These are phyloP conservation scores for Odontocolon sp. DNA, from an alignment of 2,888 invertebrate species.

Conservation along the genomic window DNA sequence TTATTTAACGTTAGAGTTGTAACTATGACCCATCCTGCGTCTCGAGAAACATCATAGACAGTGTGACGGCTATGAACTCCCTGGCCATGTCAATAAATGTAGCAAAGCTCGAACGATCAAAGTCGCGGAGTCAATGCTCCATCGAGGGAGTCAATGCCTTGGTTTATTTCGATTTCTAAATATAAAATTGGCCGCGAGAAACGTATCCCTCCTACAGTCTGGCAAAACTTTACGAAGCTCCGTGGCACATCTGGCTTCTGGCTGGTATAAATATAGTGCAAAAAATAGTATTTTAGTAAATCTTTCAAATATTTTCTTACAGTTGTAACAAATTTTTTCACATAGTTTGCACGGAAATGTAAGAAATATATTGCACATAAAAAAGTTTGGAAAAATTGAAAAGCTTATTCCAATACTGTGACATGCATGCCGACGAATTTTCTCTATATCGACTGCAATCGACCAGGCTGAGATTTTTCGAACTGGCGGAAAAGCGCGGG, in stretches of 20 bases:
- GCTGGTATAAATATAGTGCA: too few species aligned
- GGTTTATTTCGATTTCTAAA: slow-evolving; percentile 45
- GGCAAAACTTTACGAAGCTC: not conserved
- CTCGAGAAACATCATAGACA: slow-evolving; percentile 37
- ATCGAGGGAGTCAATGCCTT: slow-evolving; percentile 12
- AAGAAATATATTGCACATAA: too few species aligned
- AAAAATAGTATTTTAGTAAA: too few species aligned
- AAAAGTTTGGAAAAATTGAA: too few species aligned
- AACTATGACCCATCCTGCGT: slow-evolving; percentile 48
- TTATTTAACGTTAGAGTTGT: slow-evolving; percentile 59
- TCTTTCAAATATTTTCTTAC: too few species aligned
- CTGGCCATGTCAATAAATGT: slow-evolving; percentile 41
- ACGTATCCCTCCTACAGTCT: not conserved
- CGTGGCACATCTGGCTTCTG: too few species aligned
- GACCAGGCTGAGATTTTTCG: slow-evolving; percentile 14
- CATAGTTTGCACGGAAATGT: too few species aligned
- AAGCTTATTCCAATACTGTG: too few species aligned
- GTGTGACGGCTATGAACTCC: slow-evolving; percentile 33
- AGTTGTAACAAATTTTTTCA: too few species aligned
- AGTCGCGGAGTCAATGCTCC: slow-evolving; percentile 19
- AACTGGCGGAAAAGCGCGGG: slow-evolving; percentile 11
- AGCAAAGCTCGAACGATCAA: slow-evolving; percentile 25
- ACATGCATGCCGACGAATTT: not conserved
- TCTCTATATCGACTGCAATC: not conserved
- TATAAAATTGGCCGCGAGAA: slow-evolving; percentile 27